Evolutionary conservation across 2,888 invertebrate species (phyloP), one percentile per base, ranked within the genome.

Genomic region (Macrophya annulata): DNA sequence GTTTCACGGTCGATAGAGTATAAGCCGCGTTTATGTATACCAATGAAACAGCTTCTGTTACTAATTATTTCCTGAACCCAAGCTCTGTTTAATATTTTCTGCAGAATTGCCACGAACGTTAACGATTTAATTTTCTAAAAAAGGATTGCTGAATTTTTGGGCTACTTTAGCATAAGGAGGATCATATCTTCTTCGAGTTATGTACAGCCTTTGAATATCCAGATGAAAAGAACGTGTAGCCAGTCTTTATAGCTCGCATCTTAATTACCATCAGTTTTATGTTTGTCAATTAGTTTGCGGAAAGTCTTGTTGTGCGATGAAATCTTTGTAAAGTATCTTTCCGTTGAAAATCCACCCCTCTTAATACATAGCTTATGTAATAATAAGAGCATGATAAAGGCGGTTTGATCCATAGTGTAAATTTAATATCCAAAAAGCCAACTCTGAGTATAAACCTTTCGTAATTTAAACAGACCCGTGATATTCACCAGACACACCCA

Each of bases 381-480:
- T 40, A 55, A 37, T 81, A 31, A 55, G 77, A 77, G 62, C 40
- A 43, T 17, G 62, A 62, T 81, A 37, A 81, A 51, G 77, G 77
- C 51, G 37, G 77, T 77, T 72, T 77, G 55, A 77, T 77, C 77
- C 77, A 15, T 62, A 81, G 43, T 81, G 62, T 81, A 9, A 81
- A 81, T 59, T 81, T 81, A 81, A 81, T 81, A 81, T 81, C 62
- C 21, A 40, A 62, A 81, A 1, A 62, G 21, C 59, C 59, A 25
- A 25, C 25, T 31, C 62, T 21, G 62, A 81, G 40, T 0, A 21
- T n/a, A 59, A 43, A 62, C 62, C 62, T 81, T 40, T 43, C 25
- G 31, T 62, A 62, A 62, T 81, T 62, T 43, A 25, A 81, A 81
- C 21, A 10, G 25, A 1, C 21, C 43, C 59, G 31, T 3, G 37